Evolutionary conservation across 2,888 invertebrate species (phyloP).

Genomic region (Drosophila austrosaltans): DNA sequence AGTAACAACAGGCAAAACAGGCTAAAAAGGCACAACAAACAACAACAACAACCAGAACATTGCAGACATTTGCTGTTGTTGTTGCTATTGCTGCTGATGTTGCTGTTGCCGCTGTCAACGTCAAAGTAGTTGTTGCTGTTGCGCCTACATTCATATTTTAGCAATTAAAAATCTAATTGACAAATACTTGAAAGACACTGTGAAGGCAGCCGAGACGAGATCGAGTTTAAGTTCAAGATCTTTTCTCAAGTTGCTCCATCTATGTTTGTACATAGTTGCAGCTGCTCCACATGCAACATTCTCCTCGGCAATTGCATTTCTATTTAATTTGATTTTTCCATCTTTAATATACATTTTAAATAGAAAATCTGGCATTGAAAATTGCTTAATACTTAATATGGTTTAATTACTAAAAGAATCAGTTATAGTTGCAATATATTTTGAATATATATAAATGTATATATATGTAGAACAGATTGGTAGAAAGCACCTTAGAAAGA

Average conservation of each 20-base stretch:
- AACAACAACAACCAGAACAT: conserved; percentile 44
- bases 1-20: conserved; percentile 70
- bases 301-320: conserved; percentile 13
- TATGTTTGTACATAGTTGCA: conserved; percentile 26
- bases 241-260: conserved; percentile 34
- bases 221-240: conserved; percentile 22
- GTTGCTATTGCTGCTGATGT: conserved; percentile 19
- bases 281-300: conserved; percentile 56
- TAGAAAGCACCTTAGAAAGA: too few relatives aligned
- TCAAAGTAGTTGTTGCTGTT: conserved; percentile 37
- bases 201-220: conserved; percentile 62
- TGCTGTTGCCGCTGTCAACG: conserved; percentile 28
- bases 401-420: neutral
- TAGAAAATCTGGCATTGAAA: neutral
- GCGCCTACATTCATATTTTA: conserved; percentile 79
- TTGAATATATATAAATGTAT: too few relatives aligned
- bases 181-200: conserved; percentile 76
- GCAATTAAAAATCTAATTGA: conserved; percentile 79
- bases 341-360: neutral
- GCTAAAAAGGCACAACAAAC: conserved; percentile 49
- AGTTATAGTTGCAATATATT: too few relatives aligned
- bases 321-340: conserved; percentile 1
- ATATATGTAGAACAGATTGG: too few relatives aligned
- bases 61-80: conserved; percentile 36
- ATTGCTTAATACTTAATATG: neutral